phyloP scores from a whole-genome alignment of 2,113 vertebrate genomes.

The Chlorocebus sabaeus region DNA sequence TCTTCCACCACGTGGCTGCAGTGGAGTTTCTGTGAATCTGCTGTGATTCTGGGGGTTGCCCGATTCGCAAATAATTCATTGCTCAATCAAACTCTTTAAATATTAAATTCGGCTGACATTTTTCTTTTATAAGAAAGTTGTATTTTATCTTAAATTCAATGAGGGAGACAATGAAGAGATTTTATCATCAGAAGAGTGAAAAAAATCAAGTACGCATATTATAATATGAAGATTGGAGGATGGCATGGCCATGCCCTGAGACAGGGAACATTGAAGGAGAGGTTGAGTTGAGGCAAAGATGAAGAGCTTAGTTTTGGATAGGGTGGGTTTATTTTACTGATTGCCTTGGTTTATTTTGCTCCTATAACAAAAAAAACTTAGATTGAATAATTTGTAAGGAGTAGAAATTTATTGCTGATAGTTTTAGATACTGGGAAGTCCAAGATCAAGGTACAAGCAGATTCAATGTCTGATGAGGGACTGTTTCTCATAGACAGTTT shows the following conservation, averaged over 20 bases:
- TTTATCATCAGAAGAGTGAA: background rate
- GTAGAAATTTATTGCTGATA: background rate
- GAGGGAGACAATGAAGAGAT: background rate
- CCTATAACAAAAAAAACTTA: background rate
- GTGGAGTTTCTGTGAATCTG: too few species aligned
- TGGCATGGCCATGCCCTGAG: background rate
- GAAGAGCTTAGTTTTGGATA: background rate
- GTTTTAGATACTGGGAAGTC: background rate
- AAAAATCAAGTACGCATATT: background rate
- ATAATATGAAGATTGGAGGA: background rate
- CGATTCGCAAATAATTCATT: too few species aligned
- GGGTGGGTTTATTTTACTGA: background rate
- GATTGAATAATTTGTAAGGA: background rate
- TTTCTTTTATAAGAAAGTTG: background rate
- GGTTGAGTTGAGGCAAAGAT: background rate
- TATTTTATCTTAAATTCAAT: background rate
- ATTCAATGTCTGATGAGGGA: background rate
- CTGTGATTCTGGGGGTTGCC: too few species aligned
- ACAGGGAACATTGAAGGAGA: background rate
- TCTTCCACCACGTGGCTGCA: too few species aligned
- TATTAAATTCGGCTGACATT: background rate
- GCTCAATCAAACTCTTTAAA: too few species aligned
- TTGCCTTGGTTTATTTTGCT: background rate
- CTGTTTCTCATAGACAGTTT: background rate
- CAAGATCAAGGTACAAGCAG: background rate